Conservation (phyloP, 2,888 invertebrate species). For the Hypolimnas misippus region DNA sequence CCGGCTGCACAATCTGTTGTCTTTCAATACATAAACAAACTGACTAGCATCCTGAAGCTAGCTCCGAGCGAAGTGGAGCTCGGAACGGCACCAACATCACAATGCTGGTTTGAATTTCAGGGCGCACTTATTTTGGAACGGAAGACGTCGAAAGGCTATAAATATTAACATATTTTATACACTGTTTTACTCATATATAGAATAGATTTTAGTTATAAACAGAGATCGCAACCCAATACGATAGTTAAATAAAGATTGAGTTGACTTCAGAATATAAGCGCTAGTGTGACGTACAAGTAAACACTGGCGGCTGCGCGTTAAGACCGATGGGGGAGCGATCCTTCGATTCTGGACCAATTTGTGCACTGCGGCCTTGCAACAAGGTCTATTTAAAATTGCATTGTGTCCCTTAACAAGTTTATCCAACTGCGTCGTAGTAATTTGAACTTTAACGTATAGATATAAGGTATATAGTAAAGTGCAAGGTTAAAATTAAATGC, state of each 20-base stretch:
- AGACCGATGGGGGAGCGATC: constrained; percentile 52
- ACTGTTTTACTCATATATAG: neutral
- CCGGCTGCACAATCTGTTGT: constrained; percentile 81
- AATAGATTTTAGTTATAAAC: constrained; percentile 7
- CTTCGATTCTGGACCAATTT: constrained; percentile 61
- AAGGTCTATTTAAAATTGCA: constrained; percentile 61
- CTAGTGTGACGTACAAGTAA: constrained; percentile 72
- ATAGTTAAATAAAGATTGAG: constrained; percentile 32
- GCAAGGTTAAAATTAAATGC: constrained; percentile 48
- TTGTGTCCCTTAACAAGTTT: constrained; percentile 60
- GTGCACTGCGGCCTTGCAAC: constrained; percentile 62
- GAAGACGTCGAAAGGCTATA: neutral
- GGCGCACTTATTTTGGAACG: constrained; percentile 15
- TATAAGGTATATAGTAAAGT: constrained; percentile 42
- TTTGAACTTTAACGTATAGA: constrained; percentile 14
- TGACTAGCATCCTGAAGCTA: constrained; percentile 73
- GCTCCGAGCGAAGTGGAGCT: constrained; percentile 55
- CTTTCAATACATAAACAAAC: constrained; percentile 83
- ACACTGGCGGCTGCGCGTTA: constrained; percentile 78
- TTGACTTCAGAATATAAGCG: constrained; percentile 55
- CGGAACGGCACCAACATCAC: constrained; percentile 34
- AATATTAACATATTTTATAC: constrained; percentile 2
- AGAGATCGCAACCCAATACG: constrained; percentile 24
- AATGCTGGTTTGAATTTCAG: constrained; percentile 29
- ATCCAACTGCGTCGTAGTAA: constrained; percentile 40